These are phyloP conservation scores for Carollia perspicillata DNA, from an alignment of 2,113 vertebrate species.

Conservation along the genomic window DNA sequence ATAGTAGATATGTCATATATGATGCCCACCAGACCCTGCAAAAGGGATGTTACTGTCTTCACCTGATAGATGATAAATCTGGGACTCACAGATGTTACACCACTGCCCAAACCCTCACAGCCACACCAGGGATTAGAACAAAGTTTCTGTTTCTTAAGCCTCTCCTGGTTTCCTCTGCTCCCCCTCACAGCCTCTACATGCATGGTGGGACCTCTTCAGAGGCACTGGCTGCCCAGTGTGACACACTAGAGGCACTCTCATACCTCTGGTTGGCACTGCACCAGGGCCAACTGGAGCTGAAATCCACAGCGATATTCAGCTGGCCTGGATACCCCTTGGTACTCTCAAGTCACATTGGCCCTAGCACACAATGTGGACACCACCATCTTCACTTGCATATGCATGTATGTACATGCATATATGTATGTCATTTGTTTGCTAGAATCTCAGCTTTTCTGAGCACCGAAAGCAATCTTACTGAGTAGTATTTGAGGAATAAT, in stretches of 20 bases:
- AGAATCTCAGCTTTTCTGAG: not conserved
- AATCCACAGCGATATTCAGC: fast-evolving
- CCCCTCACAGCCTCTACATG: not conserved
- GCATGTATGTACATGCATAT: fast-evolving
- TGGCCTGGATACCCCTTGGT: too few relatives aligned
- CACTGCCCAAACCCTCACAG: not conserved
- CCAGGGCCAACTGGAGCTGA: not conserved
- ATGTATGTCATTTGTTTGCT: not conserved
- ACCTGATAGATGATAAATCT: not conserved
- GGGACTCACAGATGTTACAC: fast-evolving
- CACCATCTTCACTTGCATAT: too few relatives aligned
- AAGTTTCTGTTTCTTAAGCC: not conserved
- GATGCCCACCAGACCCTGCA: not conserved
- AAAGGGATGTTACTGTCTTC: too few relatives aligned
- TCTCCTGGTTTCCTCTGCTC: not conserved
- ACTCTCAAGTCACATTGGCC: not conserved
- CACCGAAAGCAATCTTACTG: not conserved
- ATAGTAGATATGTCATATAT: fast-evolving
- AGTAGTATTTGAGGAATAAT: not conserved
- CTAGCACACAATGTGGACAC: not conserved
- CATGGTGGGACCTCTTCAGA: too few relatives aligned
- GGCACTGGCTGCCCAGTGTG: not conserved
- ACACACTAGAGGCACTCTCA: too few relatives aligned
- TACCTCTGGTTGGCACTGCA: fast-evolving
- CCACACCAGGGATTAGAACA: not conserved